phyloP scores from a whole-genome alignment of 37 sponge, comb jelly and placozoan genomes.

The Agelas oroides region DNA sequence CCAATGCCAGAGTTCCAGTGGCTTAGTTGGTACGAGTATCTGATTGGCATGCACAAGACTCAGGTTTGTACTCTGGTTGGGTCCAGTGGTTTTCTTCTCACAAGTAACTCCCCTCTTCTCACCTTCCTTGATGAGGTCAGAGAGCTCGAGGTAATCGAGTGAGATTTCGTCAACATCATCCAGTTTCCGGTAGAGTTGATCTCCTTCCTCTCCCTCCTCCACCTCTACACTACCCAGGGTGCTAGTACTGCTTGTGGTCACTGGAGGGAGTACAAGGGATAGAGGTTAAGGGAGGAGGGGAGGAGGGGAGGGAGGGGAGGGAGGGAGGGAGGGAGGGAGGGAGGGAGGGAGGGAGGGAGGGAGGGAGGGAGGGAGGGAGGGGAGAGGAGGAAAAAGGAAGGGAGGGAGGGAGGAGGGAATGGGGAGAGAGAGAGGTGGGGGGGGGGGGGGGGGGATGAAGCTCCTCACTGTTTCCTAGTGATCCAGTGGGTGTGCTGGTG shows the following conservation, averaged over 20 bases:
- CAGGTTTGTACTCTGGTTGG: too few relatives aligned
- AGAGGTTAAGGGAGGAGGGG: too few relatives aligned
- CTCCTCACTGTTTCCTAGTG: constrained; percentile 36
- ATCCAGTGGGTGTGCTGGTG: constrained; percentile 30
- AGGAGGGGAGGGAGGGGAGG: background rate
- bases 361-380: too few relatives aligned
- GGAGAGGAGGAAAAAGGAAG: background rate
- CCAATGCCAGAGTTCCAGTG: too few relatives aligned
- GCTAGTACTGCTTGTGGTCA: constrained; percentile 26
- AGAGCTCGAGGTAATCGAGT: background rate
- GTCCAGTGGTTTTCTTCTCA: too few relatives aligned
- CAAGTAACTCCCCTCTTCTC: too few relatives aligned
- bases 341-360: background rate
- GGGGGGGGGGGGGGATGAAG: too few relatives aligned
- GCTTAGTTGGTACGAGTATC: too few relatives aligned
- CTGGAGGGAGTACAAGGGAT: background rate
- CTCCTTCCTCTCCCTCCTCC: constrained; percentile 14
- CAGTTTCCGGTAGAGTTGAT: background rate
- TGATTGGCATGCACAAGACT: too few relatives aligned
- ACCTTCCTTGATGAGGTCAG: constrained; percentile 40
- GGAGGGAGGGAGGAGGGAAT: background rate
- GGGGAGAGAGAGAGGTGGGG: too few relatives aligned
- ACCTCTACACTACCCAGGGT: constrained; percentile 11
- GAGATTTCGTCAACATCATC: constrained; percentile 3
- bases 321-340: background rate